These are phyloP conservation scores for Podotricha telesiphe DNA, from an alignment of 2,888 invertebrate genomes.

Conservation along the genomic window DNA sequence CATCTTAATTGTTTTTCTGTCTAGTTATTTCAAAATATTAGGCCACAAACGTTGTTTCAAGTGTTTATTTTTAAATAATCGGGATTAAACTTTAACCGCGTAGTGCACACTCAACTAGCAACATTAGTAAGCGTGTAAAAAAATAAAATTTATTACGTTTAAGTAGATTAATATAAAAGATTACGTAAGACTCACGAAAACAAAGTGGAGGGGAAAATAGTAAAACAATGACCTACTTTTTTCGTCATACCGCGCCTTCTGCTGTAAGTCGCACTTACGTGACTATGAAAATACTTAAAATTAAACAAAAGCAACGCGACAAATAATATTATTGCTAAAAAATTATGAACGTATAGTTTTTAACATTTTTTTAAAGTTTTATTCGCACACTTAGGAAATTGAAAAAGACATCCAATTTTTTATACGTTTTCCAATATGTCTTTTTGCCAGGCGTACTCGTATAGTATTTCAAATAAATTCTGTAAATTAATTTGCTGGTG, in stretches of 20 bases:
- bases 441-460: too few relatives aligned
- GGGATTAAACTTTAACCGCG: neutral
- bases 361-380: too few relatives aligned
- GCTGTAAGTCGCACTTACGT: slow-evolving; percentile 47
- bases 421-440: too few relatives aligned
- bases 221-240: slow-evolving; percentile 49
- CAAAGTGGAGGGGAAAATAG: slow-evolving; percentile 6
- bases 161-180: slow-evolving; percentile 14
- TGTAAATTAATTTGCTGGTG: too few relatives aligned
- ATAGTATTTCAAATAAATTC: too few relatives aligned
- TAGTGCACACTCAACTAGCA: neutral
- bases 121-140: neutral
- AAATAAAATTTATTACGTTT: slow-evolving; percentile 11
- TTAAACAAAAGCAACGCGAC: slow-evolving; percentile 40
- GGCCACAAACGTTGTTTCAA: too few relatives aligned
- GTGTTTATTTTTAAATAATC: neutral
- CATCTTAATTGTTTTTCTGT: too few relatives aligned
- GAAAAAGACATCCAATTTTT: too few relatives aligned
- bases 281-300: slow-evolving; percentile 48
- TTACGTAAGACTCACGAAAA: neutral
- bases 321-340: slow-evolving; percentile 38
- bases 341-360: neutral
- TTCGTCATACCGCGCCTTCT: slow-evolving; percentile 30
- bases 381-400: too few relatives aligned
- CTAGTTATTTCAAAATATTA: too few relatives aligned